These are phyloP conservation scores for Trematomus loennbergii DNA, from an alignment of 2,113 vertebrate species.

Conservation along the genomic window DNA sequence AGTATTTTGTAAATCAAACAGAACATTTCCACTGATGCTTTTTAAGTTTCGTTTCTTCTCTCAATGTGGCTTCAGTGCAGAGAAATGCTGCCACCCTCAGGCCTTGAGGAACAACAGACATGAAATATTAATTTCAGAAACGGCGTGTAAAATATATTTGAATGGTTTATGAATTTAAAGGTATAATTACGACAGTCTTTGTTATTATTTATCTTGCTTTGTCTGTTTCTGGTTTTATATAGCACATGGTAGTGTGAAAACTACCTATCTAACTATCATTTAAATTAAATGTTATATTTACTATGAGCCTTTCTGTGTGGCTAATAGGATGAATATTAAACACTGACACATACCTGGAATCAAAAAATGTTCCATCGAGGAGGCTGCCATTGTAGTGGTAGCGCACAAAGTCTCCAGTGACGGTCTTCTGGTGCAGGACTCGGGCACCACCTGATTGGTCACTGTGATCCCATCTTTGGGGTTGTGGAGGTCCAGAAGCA, in stretches of 20 bases:
- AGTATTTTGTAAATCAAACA: no score
- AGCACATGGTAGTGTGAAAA: no score
- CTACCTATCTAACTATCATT: no score
- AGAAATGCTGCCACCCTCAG: conserved; percentile 53
- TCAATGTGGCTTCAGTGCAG: not conserved
- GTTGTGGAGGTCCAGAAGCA: conserved; percentile 95
- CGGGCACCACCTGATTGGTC: conserved; percentile 86
- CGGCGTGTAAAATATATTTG: no score
- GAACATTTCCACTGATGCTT: not conserved
- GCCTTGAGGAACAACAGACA: conserved; percentile 13
- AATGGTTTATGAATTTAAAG: no score
- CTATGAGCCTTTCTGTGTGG: not conserved
- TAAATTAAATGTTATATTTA: not conserved
- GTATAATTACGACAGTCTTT: no score
- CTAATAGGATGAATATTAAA: not conserved
- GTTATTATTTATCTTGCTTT: no score
- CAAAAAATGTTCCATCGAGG: conserved; percentile 94
- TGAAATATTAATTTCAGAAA: not conserved
- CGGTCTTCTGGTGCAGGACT: conserved; percentile 86
- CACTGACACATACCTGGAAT: conserved; percentile 89
- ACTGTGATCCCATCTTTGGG: conserved; percentile 91
- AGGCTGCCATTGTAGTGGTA: conserved; percentile 98
- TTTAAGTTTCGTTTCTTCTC: conserved; percentile 19
- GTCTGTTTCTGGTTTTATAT: no score
- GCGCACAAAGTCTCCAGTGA: conserved; percentile 91